Percentiles rank a stretch among this genome's conserved stretches.
Evolutionary conservation across 2,888 invertebrate species (phyloP).

Genomic region (Eupithecia subumbrata): DNA sequence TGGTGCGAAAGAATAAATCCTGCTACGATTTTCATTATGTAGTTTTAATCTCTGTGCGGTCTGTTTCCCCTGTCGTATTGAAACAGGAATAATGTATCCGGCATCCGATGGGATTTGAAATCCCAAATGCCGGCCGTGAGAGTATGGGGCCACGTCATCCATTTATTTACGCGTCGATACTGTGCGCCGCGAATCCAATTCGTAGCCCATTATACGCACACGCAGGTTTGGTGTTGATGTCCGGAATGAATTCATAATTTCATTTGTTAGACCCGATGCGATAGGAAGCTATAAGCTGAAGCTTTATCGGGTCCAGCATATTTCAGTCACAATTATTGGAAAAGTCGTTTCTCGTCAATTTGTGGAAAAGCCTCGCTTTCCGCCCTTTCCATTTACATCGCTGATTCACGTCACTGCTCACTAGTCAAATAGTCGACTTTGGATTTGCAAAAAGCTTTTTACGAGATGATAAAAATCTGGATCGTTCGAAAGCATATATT

Average conservation of each 20-base stretch:
- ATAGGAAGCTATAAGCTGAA: neutral
- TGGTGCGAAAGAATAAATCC: neutral
- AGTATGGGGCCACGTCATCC: conserved; percentile 54
- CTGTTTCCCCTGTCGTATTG: conserved; percentile 16
- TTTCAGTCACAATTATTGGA: conserved; percentile 64
- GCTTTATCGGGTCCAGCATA: conserved; percentile 25
- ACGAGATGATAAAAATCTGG: neutral
- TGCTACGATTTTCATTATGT: neutral
- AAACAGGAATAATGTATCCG: conserved; percentile 64
- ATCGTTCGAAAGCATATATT: neutral
- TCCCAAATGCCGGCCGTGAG: conserved; percentile 61
- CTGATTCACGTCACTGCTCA: conserved; percentile 44
- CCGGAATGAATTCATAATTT: conserved; percentile 32
- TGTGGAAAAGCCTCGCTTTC: conserved; percentile 42
- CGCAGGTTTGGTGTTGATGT: conserved; percentile 16
- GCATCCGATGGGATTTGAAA: conserved; percentile 71
- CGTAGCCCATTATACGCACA: conserved; percentile 34
- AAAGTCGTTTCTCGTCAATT: conserved; percentile 59
- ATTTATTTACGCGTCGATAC: conserved; percentile 60
- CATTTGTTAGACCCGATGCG: conserved; percentile 9
- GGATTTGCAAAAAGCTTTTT: neutral
- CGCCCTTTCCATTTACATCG: conserved; percentile 51
- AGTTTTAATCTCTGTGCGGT: conserved; percentile 1
- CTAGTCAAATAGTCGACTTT: conserved; percentile 20
- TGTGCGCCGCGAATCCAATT: conserved; percentile 53